Conservation (phyloP, 2,113 vertebrate species). For the Platysteira castanea region DNA sequence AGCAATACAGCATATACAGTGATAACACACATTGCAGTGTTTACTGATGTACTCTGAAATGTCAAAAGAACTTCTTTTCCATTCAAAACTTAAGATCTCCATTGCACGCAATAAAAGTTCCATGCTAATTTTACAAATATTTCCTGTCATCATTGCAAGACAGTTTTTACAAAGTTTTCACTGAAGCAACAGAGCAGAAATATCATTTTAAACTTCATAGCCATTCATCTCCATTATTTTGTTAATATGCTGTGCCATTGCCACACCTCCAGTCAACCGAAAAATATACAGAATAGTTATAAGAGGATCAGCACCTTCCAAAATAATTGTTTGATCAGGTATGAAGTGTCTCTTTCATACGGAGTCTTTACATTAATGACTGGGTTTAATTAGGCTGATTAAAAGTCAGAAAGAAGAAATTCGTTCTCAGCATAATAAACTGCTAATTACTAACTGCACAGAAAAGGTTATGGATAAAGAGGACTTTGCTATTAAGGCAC, state of each 20-base stretch:
- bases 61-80: not conserved
- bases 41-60: not conserved
- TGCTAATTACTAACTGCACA: constrained; percentile 14
- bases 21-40: not conserved
- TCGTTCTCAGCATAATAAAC: not conserved
- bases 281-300: constrained; percentile 7
- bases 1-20: not conserved
- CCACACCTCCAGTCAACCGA: not conserved
- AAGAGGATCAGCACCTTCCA: constrained; percentile 38
- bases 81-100: not conserved
- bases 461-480: not conserved
- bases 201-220: not conserved
- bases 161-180: not conserved
- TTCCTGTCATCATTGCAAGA: not conserved
- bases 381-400: constrained; percentile 40
- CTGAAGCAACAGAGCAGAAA: constrained; percentile 19
- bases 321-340: constrained; percentile 54
- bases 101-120: not conserved
- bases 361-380: constrained; percentile 29
- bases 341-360: not conserved
- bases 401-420: constrained; percentile 31
- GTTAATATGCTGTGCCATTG: constrained; percentile 26
- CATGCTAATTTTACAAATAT: not conserved
- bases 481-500: not conserved
- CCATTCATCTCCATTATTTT: not conserved